Evolutionary conservation across 2,888 invertebrate species (phyloP).

Genomic region (Hemistola chrysoprasaria): DNA sequence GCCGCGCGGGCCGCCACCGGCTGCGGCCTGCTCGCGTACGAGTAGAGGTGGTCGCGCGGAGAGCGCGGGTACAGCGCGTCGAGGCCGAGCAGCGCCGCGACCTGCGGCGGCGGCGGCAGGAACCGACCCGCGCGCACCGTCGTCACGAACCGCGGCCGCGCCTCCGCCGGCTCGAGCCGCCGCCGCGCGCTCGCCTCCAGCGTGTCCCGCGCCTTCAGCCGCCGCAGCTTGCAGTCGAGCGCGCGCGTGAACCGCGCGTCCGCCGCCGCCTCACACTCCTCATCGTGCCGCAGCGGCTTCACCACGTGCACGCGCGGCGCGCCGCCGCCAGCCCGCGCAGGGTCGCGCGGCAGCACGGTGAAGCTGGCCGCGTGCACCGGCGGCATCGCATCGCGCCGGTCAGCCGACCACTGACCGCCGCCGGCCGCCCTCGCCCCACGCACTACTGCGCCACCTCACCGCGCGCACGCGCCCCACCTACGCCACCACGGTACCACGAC

Average conservation of each 20-base stretch:
- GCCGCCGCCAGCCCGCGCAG: constrained; percentile 26
- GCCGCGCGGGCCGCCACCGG: constrained; percentile 57
- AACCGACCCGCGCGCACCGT: constrained; percentile 91
- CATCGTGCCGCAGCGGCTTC: constrained; percentile 54
- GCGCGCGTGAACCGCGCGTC: constrained; percentile 85
- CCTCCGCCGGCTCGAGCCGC: constrained; percentile 41
- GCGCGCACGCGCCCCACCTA: background rate
- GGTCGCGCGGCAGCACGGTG: constrained; percentile 42
- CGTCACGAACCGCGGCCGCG: constrained; percentile 87
- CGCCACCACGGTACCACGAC: constrained; percentile 8
- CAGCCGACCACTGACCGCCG: constrained; percentile 31
- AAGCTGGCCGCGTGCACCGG: constrained; percentile 48
- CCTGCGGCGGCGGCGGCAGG: constrained; percentile 88
- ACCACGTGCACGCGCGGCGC: constrained; percentile 60
- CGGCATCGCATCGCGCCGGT: constrained; percentile 52
- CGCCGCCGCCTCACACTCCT: constrained; percentile 8
- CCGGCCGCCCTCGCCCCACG: constrained; percentile 40
- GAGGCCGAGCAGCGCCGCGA: constrained; percentile 85
- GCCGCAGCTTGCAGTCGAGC: constrained; percentile 86
- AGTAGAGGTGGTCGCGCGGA: constrained; percentile 75
- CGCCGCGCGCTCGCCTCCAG: constrained; percentile 45
- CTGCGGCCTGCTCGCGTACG: constrained; percentile 85
- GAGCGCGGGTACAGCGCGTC: constrained; percentile 59
- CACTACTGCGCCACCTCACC: constrained; percentile 26
- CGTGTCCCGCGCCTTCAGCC: constrained; percentile 84